Base-by-base conservation (phyloP, 1,140 invertebrate species). In the Luehdorfia chinensis region DNA sequence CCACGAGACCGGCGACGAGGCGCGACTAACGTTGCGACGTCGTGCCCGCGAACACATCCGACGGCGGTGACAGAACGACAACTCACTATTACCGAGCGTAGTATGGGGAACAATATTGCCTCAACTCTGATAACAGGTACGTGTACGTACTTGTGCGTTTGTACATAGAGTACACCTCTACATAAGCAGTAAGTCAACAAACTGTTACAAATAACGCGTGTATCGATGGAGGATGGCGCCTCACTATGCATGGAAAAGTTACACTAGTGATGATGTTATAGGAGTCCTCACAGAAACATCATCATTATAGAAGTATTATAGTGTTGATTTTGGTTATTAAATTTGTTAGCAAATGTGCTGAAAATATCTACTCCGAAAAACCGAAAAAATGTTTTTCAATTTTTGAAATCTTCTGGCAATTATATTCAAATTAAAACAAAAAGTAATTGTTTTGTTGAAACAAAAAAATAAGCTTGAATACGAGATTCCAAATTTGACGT, bases 41-140 rank as follows among this genome's bases (percentile, higher is more conserved):
- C 54, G 64, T 54, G 23, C 30, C 13, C 19, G 41, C 34, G 52
- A 30, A 16, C 33, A 32, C 48, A 34, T 14, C 31, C 27, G 12
- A 41, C 49, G 28, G 49, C 33, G 19, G 27, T 11, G 11, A 15
- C 21, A 27, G 13, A 27, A 31, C 2, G 16, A 33, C 2, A n/a
- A 11, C 4, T 5, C 11, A 46, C 32, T 27, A 23, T 15, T 39
- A 16, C n/a, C 16, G 18, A 48, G 41, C 59, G 23, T 71, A 55
- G 66, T 77, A 66, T 55, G 25, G 49, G 54, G 63, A 34, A 41
- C 56, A 58, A 55, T 70, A 49, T 68, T 59, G 52, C 57, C 59
- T 57, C 51, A 48, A 45, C 34, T 49, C 66, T 78, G 75, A 76
- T 78, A 76, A 76, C 66, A 71, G 56, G 48, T 62, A 66, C 54